Evolutionary conservation across 2,797 vertebrate species (phyloP), one percentile per base, ranked within the genome.

Genomic region (Lithobates pipiens): DNA sequence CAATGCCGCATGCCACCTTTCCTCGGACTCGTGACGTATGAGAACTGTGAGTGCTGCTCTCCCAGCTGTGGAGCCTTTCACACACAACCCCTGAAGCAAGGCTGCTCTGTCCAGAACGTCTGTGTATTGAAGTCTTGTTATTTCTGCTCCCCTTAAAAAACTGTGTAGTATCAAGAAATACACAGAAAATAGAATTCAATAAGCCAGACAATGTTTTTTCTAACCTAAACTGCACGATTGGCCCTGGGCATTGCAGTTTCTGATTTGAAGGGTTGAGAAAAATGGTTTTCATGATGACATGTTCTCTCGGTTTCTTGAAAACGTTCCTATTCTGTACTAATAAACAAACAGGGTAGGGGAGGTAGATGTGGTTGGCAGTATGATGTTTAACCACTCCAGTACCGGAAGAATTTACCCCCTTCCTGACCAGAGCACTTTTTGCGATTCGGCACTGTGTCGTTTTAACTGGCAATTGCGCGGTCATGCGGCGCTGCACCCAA

Each of bases 121-220:
- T 54, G 2, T 70, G 32, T 23, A 57, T 25, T 23, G 10, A 61
- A 50, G 65, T 81, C 72, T 9, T 29, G 21, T 15, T 50, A 9
- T 46, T 44, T 34, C 34, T 63, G 36, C 27, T 18, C 39, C 75
- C 32, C 46, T 61, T 27, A 54, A 8, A 36, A 70, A 16, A 42
- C 27, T 18, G 32, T 3, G 7, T 27, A 1, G 23, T 57, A 70
- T 67, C 18, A 16, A n/a, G 25, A 27, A 67, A 50, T 61, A 32
- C 65, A 39, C 44, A 75, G 80, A 79, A 86, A 86, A 86, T 73
- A 39, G 39, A 72, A 86, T 78, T 68, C 69, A 68, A 67, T 78
- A 74, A 75, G 74, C 77, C 16, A 83, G 73, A 65, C 39, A 34
- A 54, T 65, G 42, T 27, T 57, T 70, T 65, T 57, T 76, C n/a